Base-by-base conservation (phyloP, 2,113 vertebrate genomes). In the Edolisoma coerulescens region DNA sequence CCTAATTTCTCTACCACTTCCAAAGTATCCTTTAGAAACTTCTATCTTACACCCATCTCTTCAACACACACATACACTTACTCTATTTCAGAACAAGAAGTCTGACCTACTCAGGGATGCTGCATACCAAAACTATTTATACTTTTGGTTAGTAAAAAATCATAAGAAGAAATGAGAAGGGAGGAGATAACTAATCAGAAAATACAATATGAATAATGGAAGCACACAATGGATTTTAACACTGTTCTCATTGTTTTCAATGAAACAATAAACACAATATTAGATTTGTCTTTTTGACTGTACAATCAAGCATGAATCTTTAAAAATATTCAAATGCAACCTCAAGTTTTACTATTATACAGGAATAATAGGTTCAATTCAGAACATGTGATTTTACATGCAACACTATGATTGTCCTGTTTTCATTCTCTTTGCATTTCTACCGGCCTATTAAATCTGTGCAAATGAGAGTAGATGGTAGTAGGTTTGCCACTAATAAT, bases 161-260 rank as follows among this genome's bases (percentile, higher is more conserved):
- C 0, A 0, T 28, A 26, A 44, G 16, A 68, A 44, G 19, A 27
- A 33, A 57, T 27, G 5, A 73, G 16, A 63, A 69, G 7, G 13
- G 18, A 79, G 6, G 3, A 70, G 7, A 42, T 5, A 71, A 61
- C 12, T 32, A n/a, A 69, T 39, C 9, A 44, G 23, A 76, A 54
- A 59, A 24, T n/a, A 77, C 18, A 65, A 10, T 14, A 74, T 4
- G 2, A 50, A 78, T 0, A 69, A 30, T 11, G 11, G n/a, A 69
- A 78, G 21, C 16, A 49, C 12, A 78, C 9, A 65, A 14, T 22
- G 7, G 11, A 80, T 68, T 89, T 74, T 80, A 47, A 67, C 7
- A 41, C 5, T 68, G 10, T 22, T 64, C 64, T 44, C 26, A 60
- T 13, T 30, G 11, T 30, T 60, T 47, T 56, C 27, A 59, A 24